Percentiles rank a stretch among this genome's conserved stretches.
These are phyloP conservation scores for Halcyon badia DNA, from an alignment of 2,797 vertebrate genomes.

Conservation along the genomic window DNA sequence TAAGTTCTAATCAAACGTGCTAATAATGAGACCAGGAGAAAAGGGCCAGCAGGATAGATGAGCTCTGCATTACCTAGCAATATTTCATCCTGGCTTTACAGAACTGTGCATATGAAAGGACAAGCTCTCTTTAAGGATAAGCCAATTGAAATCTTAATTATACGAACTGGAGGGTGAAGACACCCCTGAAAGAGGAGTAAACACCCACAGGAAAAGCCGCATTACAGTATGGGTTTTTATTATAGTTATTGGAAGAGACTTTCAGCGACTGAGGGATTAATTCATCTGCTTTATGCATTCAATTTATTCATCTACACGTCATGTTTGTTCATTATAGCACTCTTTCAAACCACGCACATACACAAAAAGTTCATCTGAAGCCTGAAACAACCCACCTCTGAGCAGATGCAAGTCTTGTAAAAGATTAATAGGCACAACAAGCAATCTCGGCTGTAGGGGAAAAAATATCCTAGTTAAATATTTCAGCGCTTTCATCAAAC, in stretches of 20 bases:
- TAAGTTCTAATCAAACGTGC: accelerated
- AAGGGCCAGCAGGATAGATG: background rate
- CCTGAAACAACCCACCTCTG: slow-evolving; percentile 43
- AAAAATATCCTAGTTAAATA: slow-evolving; percentile 70
- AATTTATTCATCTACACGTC: slow-evolving; percentile 13
- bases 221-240: background rate
- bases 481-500: slow-evolving; percentile 65
- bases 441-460: slow-evolving; percentile 39
- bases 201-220: background rate
- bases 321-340: slow-evolving; percentile 17
- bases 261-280: background rate
- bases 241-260: background rate
- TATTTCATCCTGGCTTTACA: background rate
- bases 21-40: background rate
- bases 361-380: background rate
- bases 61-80: background rate
- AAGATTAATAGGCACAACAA: slow-evolving; percentile 72
- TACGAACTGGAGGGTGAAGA: background rate
- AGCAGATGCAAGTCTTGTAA: slow-evolving; percentile 67
- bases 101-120: background rate
- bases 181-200: background rate
- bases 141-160: background rate
- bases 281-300: background rate
- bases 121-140: background rate
- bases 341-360: background rate